Evolutionary conservation across 2,888 invertebrate genomes (phyloP).

Genomic region (Strigamia transsilvanica): DNA sequence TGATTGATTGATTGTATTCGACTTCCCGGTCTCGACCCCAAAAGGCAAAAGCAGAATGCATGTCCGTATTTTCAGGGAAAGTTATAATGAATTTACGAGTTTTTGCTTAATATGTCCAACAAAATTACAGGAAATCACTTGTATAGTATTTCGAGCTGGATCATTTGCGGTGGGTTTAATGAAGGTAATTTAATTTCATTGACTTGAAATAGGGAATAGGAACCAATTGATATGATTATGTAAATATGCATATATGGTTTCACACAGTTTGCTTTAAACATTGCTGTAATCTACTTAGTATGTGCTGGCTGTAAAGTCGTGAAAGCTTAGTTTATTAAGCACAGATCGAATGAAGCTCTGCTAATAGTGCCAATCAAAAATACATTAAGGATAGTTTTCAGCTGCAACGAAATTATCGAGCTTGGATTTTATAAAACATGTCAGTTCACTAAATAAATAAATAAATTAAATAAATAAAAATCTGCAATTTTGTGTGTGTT

Average conservation of each 20-base stretch:
- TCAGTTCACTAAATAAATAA: no score
- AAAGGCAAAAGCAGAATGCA: no score
- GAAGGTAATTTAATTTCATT: background rate
- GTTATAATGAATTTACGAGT: background rate
- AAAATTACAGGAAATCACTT: background rate
- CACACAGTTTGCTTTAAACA: no score
- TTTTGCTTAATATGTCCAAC: constrained; percentile 1
- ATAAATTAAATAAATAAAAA: no score
- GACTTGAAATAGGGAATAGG: background rate
- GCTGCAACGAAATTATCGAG: background rate
- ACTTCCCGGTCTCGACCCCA: no score
- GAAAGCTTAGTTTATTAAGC: background rate
- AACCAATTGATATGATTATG: background rate
- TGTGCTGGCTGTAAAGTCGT: no score
- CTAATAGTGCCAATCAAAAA: constrained; percentile 23
- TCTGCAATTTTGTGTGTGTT: no score
- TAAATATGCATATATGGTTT: background rate
- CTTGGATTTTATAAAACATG: background rate
- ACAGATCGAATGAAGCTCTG: background rate
- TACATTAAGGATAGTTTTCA: constrained; percentile 10
- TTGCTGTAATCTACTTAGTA: no score
- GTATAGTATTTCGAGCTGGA: background rate
- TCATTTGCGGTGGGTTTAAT: background rate
- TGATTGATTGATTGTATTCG: no score
- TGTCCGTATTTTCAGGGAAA: background rate